A percentile compares a stretch with the other conserved stretches of the same genome.
Evolutionary conservation across 2,797 vertebrate genomes (phyloP).

Genomic region (Gymnothorax reevesii): DNA sequence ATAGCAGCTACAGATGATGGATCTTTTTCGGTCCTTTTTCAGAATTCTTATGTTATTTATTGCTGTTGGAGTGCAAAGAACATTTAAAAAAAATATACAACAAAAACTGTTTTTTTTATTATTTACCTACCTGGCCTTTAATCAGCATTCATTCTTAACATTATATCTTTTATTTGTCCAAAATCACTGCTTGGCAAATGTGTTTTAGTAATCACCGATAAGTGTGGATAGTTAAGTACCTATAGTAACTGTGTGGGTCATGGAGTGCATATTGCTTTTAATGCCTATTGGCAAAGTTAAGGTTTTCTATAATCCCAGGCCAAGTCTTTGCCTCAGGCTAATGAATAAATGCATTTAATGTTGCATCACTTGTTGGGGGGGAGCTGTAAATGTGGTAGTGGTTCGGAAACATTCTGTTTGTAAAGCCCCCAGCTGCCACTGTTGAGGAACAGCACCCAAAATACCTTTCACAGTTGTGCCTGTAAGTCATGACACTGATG

Average conservation of each 20-base stretch:
- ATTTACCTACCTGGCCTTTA: neutral
- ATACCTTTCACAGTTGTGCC: neutral
- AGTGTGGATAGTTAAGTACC: neutral
- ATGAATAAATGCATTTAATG: neutral
- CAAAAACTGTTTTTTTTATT: too few species aligned
- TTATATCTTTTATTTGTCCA: neutral
- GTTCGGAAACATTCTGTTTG: neutral
- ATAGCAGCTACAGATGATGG: too few species aligned
- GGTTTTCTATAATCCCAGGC: neutral
- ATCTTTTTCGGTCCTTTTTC: too few species aligned
- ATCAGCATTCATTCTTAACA: neutral
- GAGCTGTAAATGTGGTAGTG: neutral
- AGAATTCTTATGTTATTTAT: too few species aligned
- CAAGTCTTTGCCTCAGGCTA: neutral
- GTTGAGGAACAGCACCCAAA: neutral
- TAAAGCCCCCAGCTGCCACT: neutral
- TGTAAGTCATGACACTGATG: neutral
- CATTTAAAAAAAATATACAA: too few species aligned
- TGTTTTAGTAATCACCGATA: neutral
- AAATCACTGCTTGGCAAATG: neutral
- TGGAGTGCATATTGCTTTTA: neutral
- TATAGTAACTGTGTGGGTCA: neutral
- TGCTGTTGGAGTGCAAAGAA: too few species aligned
- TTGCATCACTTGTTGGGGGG: neutral
- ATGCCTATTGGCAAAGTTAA: neutral